Conservation (phyloP, 1,140 invertebrate genomes). For the Tribolium castaneum region DNA sequence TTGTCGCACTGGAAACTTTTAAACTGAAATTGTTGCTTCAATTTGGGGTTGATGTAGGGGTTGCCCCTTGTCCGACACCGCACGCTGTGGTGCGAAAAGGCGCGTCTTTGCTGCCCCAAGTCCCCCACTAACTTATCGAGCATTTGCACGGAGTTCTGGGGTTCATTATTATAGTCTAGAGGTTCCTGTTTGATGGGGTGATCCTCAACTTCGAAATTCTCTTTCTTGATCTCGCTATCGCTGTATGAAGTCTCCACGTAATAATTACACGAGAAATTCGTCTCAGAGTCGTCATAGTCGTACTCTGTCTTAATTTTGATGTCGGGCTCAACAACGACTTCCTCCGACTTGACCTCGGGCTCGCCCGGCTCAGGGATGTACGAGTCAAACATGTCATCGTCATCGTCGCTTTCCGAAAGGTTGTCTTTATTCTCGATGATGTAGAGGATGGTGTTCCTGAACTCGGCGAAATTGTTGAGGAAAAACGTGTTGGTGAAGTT, state of each 20-base stretch:
- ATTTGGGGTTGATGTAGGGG: slow-evolving; percentile 61
- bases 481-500: slow-evolving; percentile 60
- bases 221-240: not conserved
- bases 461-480: slow-evolving; percentile 58
- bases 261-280: not conserved
- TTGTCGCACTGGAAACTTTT: slow-evolving; percentile 61
- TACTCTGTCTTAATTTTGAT: slow-evolving; percentile 59
- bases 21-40: slow-evolving; percentile 60
- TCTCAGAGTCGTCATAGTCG: slow-evolving; percentile 46
- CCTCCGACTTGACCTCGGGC: slow-evolving; percentile 53
- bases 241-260: slow-evolving; percentile 22
- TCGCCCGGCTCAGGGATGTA: slow-evolving; percentile 19
- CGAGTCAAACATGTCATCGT: slow-evolving; percentile 45
- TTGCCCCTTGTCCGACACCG: slow-evolving; percentile 58
- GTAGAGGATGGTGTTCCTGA: slow-evolving; percentile 56
- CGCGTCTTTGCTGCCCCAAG: slow-evolving; percentile 44
- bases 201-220: slow-evolving; percentile 1
- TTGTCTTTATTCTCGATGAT: slow-evolving; percentile 57
- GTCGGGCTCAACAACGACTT: slow-evolving; percentile 59
- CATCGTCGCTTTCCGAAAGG: slow-evolving; percentile 53
- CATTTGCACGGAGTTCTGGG: slow-evolving; percentile 42
- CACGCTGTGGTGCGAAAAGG: slow-evolving; percentile 55
- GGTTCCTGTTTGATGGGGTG: slow-evolving; percentile 3
- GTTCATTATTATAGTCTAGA: slow-evolving; percentile 44
- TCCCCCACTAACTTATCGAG: slow-evolving; percentile 50